Evolutionary conservation across 2,113 vertebrate genomes (phyloP).

Genomic region (Sinocyclocheilus maitianheensis): DNA sequence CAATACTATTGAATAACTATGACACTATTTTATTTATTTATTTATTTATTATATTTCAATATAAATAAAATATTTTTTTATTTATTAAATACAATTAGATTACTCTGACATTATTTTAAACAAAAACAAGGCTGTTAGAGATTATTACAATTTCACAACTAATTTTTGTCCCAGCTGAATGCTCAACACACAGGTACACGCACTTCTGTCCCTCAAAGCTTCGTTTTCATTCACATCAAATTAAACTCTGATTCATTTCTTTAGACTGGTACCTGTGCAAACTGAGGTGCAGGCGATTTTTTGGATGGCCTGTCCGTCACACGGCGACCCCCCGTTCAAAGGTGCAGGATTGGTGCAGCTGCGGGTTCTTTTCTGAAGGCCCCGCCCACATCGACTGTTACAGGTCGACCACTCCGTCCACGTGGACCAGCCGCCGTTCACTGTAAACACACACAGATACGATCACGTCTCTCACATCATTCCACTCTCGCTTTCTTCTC

Average conservation of each 20-base stretch:
- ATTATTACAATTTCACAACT: too few species aligned
- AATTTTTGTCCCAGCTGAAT: too few species aligned
- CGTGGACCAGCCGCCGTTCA: constrained; percentile 94
- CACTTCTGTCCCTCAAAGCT: background rate
- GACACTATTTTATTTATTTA: too few species aligned
- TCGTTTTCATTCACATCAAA: background rate
- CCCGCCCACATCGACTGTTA: constrained; percentile 89
- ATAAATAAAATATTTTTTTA: too few species aligned
- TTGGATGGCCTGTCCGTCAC: constrained; percentile 90
- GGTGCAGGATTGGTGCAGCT: constrained; percentile 96
- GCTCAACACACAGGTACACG: background rate
- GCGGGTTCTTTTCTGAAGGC: constrained; percentile 90
- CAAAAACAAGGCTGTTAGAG: too few species aligned
- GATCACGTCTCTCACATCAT: background rate
- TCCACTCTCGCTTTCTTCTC: background rate
- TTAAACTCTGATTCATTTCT: background rate
- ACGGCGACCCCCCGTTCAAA: constrained; percentile 90
- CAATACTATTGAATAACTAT: too few species aligned
- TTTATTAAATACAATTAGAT: too few species aligned
- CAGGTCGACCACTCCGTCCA: constrained; percentile 97
- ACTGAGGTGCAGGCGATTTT: constrained; percentile 90
- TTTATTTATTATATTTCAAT: too few species aligned
- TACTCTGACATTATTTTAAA: too few species aligned
- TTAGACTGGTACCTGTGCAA: constrained; percentile 82
- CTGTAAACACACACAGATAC: constrained; percentile 66